Evolutionary conservation across 2,113 vertebrate species (phyloP), one percentile per base, ranked within the genome.

Genomic region (Myotis davidii): DNA sequence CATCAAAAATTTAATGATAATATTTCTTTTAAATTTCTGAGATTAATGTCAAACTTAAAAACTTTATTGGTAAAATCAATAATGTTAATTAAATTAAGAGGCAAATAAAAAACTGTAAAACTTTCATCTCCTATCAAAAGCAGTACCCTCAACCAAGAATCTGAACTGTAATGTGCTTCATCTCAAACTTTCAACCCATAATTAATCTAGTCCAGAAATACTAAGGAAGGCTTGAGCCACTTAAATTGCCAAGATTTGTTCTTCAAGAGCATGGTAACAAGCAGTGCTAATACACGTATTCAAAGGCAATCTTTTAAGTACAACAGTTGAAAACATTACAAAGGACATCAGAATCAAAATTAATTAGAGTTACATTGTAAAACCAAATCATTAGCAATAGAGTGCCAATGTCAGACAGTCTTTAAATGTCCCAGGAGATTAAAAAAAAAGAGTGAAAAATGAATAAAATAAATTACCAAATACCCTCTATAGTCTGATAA

Each of bases 1-100:
- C 42, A 94, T 90, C 89, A 81, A 64, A 96, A 85, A 52, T 89
- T 86, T 78, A 89, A 89, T 27, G 8, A 29, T 16, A 74, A 21
- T n/a, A 64, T 37, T 67, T 52, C 17, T 82, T 91, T 48, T 52
- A 89, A 82, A 90, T 81, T 90, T 82, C 90, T 94, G 70, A 96
- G 54, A 91, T 0, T 87, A 81, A 52, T 27, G 17, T 86, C 72
- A 94, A 93, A 97, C 91, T 82, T 95, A 50, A 95, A 78, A 81
- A 91, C 69, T 52, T 85, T 64, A 93, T 25, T 78, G n/a, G 32
- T 17, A 89, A 13, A 85, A 61, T 9, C 34, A 73, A 13, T 88
- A 72, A 85, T 8, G 1, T 61, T 89, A 90, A 85, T 37, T 50
- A 32, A 90, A 23, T 23, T 42, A 45, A n/a, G 9, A 56, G 29